These are phyloP conservation scores for Mustelus asterias DNA, from an alignment of 2,113 vertebrate species.

Conservation along the genomic window DNA sequence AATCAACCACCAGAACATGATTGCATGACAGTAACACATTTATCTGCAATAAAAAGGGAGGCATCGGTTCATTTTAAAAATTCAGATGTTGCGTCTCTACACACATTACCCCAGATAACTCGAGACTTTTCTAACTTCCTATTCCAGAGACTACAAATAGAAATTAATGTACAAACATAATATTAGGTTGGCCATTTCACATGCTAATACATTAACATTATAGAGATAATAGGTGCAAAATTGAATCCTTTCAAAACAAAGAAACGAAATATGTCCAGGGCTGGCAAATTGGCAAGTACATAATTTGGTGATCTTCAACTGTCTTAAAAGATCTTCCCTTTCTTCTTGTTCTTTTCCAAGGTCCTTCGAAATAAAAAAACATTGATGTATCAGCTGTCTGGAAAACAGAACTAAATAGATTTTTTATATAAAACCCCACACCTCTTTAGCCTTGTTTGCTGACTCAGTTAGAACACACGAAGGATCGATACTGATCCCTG, in stretches of 20 bases:
- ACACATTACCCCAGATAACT: conserved; percentile 73
- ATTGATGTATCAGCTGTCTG: background rate
- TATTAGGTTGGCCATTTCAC: conserved; percentile 54
- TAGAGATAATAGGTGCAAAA: conserved; percentile 71
- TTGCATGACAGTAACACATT: conserved; percentile 73
- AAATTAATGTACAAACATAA: conserved; percentile 49
- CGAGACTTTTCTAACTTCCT: conserved; percentile 69
- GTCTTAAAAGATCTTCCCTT: conserved; percentile 97
- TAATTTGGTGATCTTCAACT: conserved; percentile 60
- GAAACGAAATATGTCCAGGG: conserved; percentile 74
- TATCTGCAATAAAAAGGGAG: conserved; percentile 64
- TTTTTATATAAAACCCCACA: background rate
- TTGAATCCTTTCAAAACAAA: conserved; percentile 58
- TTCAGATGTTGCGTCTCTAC: conserved; percentile 64
- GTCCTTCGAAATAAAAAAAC: conserved; percentile 63
- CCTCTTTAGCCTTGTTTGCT: background rate
- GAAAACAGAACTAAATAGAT: background rate
- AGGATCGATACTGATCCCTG: background rate
- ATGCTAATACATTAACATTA: conserved; percentile 72
- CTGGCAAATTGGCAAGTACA: conserved; percentile 80
- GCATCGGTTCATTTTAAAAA: conserved; percentile 53
- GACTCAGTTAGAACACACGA: background rate
- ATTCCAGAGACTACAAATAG: conserved; percentile 55
- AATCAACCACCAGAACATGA: conserved; percentile 75
- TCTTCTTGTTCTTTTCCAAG: conserved; percentile 99